A percentile compares a stretch with the other conserved stretches of the same genome.
Evolutionary conservation across 1,140 invertebrate genomes (phyloP).

Genomic region (Drosophila prosaltans): DNA sequence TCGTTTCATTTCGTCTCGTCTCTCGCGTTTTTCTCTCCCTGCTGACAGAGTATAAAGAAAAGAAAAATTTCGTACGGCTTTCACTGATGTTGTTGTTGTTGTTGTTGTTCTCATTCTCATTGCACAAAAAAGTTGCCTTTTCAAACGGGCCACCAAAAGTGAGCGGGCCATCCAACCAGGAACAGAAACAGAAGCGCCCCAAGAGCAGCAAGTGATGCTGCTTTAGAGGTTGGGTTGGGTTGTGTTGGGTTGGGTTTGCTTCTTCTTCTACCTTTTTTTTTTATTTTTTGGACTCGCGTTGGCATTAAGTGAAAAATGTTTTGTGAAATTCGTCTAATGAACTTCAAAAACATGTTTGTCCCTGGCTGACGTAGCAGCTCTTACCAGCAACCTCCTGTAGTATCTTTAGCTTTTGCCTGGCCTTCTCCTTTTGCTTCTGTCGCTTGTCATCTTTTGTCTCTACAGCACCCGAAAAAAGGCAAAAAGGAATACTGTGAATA

Average conservation of each 20-base stretch:
- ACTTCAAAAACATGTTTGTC: slow-evolving; percentile 82
- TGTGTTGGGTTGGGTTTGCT: slow-evolving; percentile 47
- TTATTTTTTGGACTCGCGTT: slow-evolving; percentile 49
- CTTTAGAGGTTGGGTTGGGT: background rate
- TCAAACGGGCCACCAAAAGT: slow-evolving; percentile 64
- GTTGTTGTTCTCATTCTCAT: slow-evolving; percentile 37
- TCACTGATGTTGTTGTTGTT: slow-evolving; percentile 48
- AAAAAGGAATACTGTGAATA: slow-evolving; percentile 26
- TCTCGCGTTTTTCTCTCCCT: slow-evolving; percentile 1
- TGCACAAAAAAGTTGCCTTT: slow-evolving; percentile 75
- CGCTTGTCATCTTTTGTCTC: slow-evolving; percentile 79
- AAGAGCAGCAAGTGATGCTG: slow-evolving; percentile 46
- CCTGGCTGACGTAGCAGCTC: slow-evolving; percentile 23
- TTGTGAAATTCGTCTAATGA: slow-evolving; percentile 78
- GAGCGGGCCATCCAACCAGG: slow-evolving; percentile 34
- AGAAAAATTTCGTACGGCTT: slow-evolving; percentile 77
- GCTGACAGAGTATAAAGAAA: slow-evolving; percentile 73
- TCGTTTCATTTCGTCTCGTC: slow-evolving; percentile 34
- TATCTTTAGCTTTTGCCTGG: background rate
- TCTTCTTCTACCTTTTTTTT: no score
- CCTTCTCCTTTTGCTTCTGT: slow-evolving; percentile 26
- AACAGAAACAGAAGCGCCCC: slow-evolving; percentile 20
- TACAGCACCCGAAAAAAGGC: slow-evolving; percentile 62
- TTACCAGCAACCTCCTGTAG: background rate
- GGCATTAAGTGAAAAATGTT: slow-evolving; percentile 79